phyloP scores from a whole-genome alignment of 2,797 vertebrate species.

The Florisuga fusca region DNA sequence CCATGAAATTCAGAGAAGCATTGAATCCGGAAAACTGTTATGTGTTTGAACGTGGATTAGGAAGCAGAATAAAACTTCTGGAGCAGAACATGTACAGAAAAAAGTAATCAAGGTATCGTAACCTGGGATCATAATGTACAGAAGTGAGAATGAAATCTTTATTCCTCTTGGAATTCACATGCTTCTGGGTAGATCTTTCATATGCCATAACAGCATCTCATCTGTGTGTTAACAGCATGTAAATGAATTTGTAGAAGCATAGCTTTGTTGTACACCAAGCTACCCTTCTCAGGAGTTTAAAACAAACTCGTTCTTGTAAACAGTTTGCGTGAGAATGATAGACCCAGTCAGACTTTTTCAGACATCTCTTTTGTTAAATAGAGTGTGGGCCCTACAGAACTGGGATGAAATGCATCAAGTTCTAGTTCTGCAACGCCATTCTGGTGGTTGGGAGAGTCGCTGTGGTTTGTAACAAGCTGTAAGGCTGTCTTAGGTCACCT shows the following conservation, averaged over 20 bases:
- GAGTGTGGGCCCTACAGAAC: neutral
- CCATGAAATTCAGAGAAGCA: neutral
- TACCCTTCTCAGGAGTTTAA: neutral
- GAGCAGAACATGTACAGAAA: neutral
- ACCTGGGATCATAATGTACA: neutral
- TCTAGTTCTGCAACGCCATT: neutral
- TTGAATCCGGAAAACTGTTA: neutral
- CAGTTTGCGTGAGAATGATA: neutral
- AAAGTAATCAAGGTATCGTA: neutral
- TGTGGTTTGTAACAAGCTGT: neutral
- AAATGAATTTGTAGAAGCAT: neutral
- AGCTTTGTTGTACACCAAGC: neutral
- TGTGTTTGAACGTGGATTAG: neutral
- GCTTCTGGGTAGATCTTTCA: neutral
- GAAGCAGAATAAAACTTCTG: neutral
- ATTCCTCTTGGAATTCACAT: neutral
- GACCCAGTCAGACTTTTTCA: neutral
- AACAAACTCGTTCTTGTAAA: slow-evolving; percentile 10
- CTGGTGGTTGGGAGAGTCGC: neutral
- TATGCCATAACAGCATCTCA: neutral
- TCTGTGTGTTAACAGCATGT: neutral
- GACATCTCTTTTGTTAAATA: neutral
- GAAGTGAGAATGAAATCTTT: neutral
- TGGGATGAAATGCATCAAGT: neutral
- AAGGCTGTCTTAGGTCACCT: neutral